Evolutionary conservation across 23 tunicate genomes (phyloP).

Genomic region (Diplosoma virens): DNA sequence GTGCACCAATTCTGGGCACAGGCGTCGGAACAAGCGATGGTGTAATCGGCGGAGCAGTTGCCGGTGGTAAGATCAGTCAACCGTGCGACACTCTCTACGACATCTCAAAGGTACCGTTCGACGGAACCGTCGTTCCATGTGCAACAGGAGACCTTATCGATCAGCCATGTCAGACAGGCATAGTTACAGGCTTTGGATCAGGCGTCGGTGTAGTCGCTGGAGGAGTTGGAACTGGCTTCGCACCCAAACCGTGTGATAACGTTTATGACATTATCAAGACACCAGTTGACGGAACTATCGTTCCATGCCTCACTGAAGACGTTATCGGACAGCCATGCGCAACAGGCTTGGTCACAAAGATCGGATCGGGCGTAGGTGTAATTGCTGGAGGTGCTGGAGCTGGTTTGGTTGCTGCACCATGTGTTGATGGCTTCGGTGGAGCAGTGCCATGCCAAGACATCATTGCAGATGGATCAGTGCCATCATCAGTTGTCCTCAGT

Average conservation of each 20-base stretch:
- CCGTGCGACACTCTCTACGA: no score
- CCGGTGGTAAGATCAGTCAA: not conserved
- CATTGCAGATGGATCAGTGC: not conserved
- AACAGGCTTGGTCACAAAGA: not conserved
- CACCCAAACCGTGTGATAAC: no score
- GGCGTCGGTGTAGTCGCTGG: not conserved
- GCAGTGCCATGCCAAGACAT: constrained; percentile 10
- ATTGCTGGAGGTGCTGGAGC: constrained; percentile 7
- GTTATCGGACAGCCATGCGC: constrained; percentile 3
- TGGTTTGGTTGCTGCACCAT: not conserved
- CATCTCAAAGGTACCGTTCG: no score
- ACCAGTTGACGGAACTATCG: no score
- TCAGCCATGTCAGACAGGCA: not conserved
- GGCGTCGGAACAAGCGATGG: constrained; percentile 1
- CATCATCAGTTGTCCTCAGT: not conserved
- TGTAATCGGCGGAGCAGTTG: constrained; percentile 7
- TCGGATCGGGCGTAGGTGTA: not conserved
- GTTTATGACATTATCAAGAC: no score
- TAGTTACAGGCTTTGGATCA: not conserved
- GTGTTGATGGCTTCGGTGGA: not conserved
- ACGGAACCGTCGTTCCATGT: constrained; percentile 11
- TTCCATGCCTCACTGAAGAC: no score
- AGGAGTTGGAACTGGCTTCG: no score
- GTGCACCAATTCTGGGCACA: not conserved
- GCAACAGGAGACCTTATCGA: constrained; percentile 1